These are phyloP conservation scores for Eustalomyia histrio DNA, from an alignment of 2,888 invertebrate species.

Conservation along the genomic window DNA sequence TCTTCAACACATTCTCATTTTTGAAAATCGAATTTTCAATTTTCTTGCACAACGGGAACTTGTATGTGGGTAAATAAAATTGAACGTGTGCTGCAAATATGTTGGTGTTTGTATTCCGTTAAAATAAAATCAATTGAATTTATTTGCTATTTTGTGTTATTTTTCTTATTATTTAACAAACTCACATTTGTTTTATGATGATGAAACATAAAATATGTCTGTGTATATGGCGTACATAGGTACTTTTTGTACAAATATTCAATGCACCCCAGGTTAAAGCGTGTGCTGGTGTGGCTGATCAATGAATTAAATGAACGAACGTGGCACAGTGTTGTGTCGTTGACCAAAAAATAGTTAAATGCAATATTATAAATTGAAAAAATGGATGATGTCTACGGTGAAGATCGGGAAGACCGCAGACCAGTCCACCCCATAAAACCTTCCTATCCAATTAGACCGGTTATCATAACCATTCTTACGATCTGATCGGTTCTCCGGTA, in stretches of 20 bases:
- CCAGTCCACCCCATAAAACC: too few species aligned
- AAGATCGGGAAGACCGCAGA: too few species aligned
- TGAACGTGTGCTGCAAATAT: background rate
- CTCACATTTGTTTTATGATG: slow-evolving; percentile 41
- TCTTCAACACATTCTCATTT: slow-evolving; percentile 45
- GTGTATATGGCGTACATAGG: background rate
- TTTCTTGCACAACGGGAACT: background rate
- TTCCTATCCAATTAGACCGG: too few species aligned
- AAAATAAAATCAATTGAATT: slow-evolving; percentile 56
- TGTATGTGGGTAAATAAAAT: background rate
- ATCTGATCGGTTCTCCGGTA: too few species aligned
- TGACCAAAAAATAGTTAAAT: too few species aligned
- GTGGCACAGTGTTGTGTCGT: too few species aligned
- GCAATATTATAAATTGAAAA: too few species aligned
- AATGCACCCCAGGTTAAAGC: slow-evolving; percentile 50
- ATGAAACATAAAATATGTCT: slow-evolving; percentile 20
- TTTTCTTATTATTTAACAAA: slow-evolving; percentile 37
- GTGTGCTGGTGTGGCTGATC: slow-evolving; percentile 17
- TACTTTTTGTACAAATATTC: background rate
- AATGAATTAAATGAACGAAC: slow-evolving; percentile 16
- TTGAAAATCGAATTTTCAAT: slow-evolving; percentile 11
- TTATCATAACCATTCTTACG: too few species aligned
- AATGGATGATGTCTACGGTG: too few species aligned
- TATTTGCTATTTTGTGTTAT: slow-evolving; percentile 24
- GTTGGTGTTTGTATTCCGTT: slow-evolving; percentile 18